phyloP scores from a whole-genome alignment of 1,140 invertebrate species.

The Gonioctena quinquepunctata region DNA sequence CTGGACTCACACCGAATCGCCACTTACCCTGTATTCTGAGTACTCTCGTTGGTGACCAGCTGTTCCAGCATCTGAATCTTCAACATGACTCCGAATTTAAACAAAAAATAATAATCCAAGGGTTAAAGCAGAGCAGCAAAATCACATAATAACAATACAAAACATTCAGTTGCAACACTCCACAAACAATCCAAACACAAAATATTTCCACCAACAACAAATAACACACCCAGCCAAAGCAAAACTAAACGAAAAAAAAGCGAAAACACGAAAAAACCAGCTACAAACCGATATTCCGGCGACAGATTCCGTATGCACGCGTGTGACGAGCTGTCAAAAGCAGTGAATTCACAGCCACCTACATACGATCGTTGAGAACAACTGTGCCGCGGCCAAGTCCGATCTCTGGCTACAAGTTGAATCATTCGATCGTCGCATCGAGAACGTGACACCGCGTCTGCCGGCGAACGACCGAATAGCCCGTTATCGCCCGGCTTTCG shows the following conservation, averaged over 20 bases:
- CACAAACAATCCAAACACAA: constrained; percentile 12
- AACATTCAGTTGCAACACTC: not conserved
- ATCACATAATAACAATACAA: constrained; percentile 12
- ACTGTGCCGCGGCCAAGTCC: constrained; percentile 22
- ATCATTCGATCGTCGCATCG: not conserved
- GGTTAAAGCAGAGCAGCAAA: constrained; percentile 14
- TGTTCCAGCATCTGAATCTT: constrained; percentile 57
- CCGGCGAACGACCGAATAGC: not conserved
- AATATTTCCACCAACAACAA: constrained; percentile 4
- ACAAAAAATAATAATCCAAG: constrained; percentile 21
- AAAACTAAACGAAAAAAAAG: constrained; percentile 12
- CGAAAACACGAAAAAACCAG: not conserved
- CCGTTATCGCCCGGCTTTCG: not conserved
- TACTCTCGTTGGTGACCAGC: constrained; percentile 52
- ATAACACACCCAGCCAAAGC: constrained; percentile 10
- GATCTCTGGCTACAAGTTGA: not conserved
- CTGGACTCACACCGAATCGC: not conserved
- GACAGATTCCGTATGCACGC: constrained; percentile 2
- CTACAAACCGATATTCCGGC: constrained; percentile 3
- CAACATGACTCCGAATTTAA: constrained; percentile 39
- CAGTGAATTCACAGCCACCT: constrained; percentile 23
- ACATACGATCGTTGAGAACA: constrained; percentile 20
- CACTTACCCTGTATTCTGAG: constrained; percentile 32
- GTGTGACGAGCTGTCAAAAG: constrained; percentile 9
- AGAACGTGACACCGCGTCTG: not conserved